A percentile compares a stretch with the other conserved stretches of the same genome.
Conservation (phyloP, 2,888 invertebrate species). For the Zaprionus lineosus region DNA sequence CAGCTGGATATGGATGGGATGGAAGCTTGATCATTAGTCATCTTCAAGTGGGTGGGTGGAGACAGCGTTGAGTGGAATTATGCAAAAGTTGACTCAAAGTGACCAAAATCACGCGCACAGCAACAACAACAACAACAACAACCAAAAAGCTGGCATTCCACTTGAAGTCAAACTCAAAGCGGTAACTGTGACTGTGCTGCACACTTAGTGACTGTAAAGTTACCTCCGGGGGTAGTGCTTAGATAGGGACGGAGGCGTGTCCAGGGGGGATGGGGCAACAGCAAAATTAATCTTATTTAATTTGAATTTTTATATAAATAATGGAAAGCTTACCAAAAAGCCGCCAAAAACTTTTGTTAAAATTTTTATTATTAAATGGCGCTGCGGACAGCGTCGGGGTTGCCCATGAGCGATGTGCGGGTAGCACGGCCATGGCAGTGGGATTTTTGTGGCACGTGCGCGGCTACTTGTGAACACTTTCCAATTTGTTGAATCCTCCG, state of each 20-base stretch:
- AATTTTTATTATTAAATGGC: conserved; percentile 73
- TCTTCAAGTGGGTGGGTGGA: conserved; percentile 58
- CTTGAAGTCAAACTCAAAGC: conserved; percentile 38
- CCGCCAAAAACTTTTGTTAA: conserved; percentile 67
- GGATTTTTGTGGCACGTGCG: conserved; percentile 59
- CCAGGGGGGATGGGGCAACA: not conserved
- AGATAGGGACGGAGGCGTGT: too few species aligned
- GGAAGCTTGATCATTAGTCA: conserved; percentile 70
- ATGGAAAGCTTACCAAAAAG: conserved; percentile 54
- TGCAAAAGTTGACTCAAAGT: conserved; percentile 58
- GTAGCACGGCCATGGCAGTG: not conserved
- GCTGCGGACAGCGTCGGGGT: conserved; percentile 43
- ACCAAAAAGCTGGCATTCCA: conserved; percentile 40
- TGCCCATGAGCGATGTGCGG: conserved; percentile 39
- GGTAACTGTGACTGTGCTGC: conserved; percentile 35
- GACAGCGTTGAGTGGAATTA: conserved; percentile 74
- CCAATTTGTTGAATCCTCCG: conserved; percentile 71
- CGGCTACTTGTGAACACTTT: conserved; percentile 73
- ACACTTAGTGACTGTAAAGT: conserved; percentile 27
- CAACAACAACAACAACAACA: conserved; percentile 26
- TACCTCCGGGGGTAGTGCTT: conserved; percentile 8
- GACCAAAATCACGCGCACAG: conserved; percentile 57
- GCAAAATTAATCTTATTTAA: conserved; percentile 80
- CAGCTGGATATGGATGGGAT: too few species aligned
- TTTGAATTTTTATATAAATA: conserved; percentile 80